phyloP scores from a whole-genome alignment of 2,888 invertebrate genomes.

The Chloroclystis v-ata region DNA sequence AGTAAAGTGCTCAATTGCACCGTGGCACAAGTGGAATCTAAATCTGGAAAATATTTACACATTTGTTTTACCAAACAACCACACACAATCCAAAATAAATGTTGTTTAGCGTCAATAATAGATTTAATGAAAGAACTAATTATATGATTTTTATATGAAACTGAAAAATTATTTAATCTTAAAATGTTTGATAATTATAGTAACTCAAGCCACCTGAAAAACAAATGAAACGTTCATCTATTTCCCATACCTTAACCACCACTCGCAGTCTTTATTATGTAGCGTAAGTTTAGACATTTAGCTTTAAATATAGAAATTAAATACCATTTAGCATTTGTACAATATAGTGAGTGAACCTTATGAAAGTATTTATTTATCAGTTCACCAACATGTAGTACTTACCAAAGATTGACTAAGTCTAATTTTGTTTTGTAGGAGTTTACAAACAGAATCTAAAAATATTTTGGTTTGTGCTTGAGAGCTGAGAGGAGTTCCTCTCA shows the following conservation, averaged over 20 bases:
- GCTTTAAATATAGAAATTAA: too few species aligned
- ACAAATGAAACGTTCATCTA: neutral
- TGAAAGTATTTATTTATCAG: too few species aligned
- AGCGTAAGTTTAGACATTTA: neutral
- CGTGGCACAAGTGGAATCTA: conserved; percentile 28
- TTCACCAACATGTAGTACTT: too few species aligned
- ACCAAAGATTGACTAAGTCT: too few species aligned
- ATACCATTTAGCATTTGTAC: too few species aligned
- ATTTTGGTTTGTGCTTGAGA: too few species aligned
- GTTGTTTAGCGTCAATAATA: neutral
- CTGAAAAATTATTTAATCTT: neutral
- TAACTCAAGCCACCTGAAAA: neutral
- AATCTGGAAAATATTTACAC: conserved; percentile 20
- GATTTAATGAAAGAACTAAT: neutral
- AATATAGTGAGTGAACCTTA: too few species aligned
- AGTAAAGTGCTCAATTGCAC: conserved; percentile 27
- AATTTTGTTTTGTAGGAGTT: too few species aligned
- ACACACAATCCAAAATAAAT: conserved; percentile 1
- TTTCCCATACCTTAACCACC: conserved; percentile 2
- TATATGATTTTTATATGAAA: neutral
- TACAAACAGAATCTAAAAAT: too few species aligned
- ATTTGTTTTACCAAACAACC: conserved; percentile 1
- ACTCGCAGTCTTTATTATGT: conserved; percentile 11
- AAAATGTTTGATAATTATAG: neutral
- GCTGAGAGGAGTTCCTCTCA: too few species aligned